A percentile compares a stretch with the other conserved stretches of the same genome.
Evolutionary conservation across 2,888 invertebrate genomes (phyloP).

Genomic region (Andrena marginata): DNA sequence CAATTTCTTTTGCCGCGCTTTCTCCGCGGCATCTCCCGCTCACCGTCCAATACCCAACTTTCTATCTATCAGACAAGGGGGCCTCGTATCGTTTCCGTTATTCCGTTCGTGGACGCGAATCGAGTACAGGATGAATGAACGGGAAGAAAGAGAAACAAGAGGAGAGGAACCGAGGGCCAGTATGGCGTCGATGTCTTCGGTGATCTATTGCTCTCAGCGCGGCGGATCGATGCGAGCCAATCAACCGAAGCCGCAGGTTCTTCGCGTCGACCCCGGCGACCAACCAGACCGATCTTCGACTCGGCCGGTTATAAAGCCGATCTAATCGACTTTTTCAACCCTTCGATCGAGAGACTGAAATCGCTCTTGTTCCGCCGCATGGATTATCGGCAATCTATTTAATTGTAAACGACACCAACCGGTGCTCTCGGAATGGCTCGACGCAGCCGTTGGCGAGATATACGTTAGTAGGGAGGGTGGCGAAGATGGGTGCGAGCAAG

Average conservation of each 20-base stretch:
- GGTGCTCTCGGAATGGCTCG: neutral
- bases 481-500: constrained; percentile 53
- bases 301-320: constrained; percentile 15
- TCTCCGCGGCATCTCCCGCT: neutral
- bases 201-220: constrained; percentile 76
- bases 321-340: too few species aligned
- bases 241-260: constrained; percentile 67
- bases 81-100: too few species aligned
- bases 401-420: neutral
- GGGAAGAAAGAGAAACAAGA: constrained; percentile 11
- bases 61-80: too few species aligned
- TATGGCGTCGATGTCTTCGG: constrained; percentile 72
- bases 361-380: too few species aligned
- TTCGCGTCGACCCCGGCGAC: constrained; percentile 64
- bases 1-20: neutral
- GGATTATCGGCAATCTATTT: too few species aligned
- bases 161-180: constrained; percentile 41
- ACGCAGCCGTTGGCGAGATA: neutral
- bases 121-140: neutral
- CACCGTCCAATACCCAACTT: neutral
- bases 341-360: too few species aligned
- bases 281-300: constrained; percentile 59
- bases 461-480: constrained; percentile 18
- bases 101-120: too few species aligned
- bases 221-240: constrained; percentile 76